phyloP scores from a whole-genome alignment of 2,888 invertebrate genomes.

The Mimachlamys varia region DNA sequence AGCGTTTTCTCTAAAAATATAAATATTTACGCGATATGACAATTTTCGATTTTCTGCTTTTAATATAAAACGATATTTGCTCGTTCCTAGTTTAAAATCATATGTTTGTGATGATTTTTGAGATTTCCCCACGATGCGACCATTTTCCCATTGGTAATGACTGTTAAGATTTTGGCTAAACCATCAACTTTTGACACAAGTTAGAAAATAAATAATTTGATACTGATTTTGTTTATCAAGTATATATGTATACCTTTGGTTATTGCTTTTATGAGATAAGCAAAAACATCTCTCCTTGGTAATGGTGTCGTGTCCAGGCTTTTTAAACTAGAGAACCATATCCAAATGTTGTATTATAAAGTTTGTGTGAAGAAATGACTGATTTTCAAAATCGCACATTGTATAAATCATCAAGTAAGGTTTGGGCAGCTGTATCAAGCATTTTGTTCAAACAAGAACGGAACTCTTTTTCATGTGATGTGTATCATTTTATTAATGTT shows the following conservation, averaged over 20 bases:
- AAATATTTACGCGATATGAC: too few species aligned
- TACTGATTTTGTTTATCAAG: not conserved
- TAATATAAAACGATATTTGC: too few species aligned
- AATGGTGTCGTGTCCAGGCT: not conserved
- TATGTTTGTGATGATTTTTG: too few species aligned
- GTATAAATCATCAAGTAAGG: conserved; percentile 29
- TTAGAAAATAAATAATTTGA: not conserved
- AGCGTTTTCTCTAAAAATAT: too few species aligned
- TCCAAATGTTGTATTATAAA: not conserved
- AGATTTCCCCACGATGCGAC: too few species aligned
- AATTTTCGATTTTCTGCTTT: too few species aligned
- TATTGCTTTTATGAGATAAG: too few species aligned
- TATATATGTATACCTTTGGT: too few species aligned
- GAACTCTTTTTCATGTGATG: conserved; percentile 33
- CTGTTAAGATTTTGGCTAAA: too few species aligned
- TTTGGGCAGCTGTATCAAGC: conserved; percentile 34
- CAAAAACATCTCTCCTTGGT: too few species aligned
- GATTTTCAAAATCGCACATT: conserved; percentile 14
- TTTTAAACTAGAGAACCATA: not conserved
- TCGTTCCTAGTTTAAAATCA: too few species aligned
- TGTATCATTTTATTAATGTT: conserved; percentile 34
- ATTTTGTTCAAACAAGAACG: conserved; percentile 31
- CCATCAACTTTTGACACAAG: not conserved
- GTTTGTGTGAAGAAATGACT: conserved; percentile 13
- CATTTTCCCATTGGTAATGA: too few species aligned